Evolutionary conservation across 1,140 invertebrate species (phyloP).

Genomic region (Danaus melanippus): DNA sequence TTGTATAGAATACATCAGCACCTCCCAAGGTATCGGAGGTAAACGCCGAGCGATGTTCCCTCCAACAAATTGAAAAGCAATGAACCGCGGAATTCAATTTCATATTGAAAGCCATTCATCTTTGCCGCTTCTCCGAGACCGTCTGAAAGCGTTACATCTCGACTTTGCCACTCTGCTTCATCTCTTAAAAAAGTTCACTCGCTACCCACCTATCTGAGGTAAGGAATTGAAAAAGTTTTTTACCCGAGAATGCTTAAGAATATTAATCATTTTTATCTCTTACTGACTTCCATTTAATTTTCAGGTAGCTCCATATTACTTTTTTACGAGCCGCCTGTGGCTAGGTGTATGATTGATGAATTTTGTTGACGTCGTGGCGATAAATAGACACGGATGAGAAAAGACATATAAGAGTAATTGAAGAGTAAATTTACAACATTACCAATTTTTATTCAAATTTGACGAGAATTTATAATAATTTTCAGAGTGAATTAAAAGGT

Average conservation of each 20-base stretch:
- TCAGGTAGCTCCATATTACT: conserved; percentile 17
- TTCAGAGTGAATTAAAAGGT: too few species aligned
- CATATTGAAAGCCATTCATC: conserved; percentile 75
- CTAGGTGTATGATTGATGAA: conserved; percentile 16
- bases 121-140: conserved; percentile 60
- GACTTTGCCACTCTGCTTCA: conserved; percentile 55
- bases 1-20: conserved; percentile 23
- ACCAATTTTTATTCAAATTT: too few species aligned
- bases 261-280: conserved; percentile 24
- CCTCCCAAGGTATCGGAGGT: conserved; percentile 40
- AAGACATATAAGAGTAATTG: too few species aligned
- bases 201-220: conserved; percentile 16
- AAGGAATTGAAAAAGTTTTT: conserved; percentile 30
- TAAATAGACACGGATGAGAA: too few species aligned
- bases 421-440: too few species aligned
- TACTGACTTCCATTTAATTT: conserved; percentile 19
- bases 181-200: conserved; percentile 49
- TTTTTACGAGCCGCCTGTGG: conserved; percentile 20
- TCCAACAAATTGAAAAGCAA: conserved; percentile 74
- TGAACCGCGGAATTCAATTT: conserved; percentile 77
- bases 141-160: conserved; percentile 62
- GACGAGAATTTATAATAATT: too few species aligned
- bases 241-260: conserved; percentile 12
- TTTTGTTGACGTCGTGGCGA: conserved; percentile 4
- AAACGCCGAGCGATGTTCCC: conserved; percentile 58